Evolutionary conservation across 2,888 invertebrate genomes (phyloP), one percentile per base, ranked within the genome.

Genomic region (Cosmia trapezina): DNA sequence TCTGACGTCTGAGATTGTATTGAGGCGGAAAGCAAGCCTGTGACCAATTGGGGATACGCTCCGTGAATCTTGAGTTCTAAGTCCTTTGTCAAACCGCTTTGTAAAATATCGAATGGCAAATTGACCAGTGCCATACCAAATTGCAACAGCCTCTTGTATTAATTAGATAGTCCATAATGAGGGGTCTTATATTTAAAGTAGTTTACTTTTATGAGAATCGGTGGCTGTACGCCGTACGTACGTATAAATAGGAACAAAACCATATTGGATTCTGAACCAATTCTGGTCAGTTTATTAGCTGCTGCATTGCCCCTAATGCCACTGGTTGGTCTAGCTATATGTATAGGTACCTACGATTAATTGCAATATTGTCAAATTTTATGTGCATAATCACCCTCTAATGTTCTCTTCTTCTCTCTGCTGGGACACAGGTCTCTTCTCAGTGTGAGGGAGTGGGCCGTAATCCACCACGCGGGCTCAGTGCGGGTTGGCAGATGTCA

Each of bases 11-110:
- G 14, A 80, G 77, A 68, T 82, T 78, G 73, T 76, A 85, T 51
- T 88, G 83, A 86, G 80, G 87, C 90, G 88, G 89, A 89, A 88
- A 87, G 80, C 86, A 85, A 86, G 88, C 62, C 70, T 80, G 87
- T 88, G 86, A 88, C 89, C 81, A 89, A 91, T 88, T 72, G 12
- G 56, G 83, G 87, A 87, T 76, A 87, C 87, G 88, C 85, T 88
- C 77, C 69, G 82, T 77, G 84, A 83, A 83, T 78, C 68, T 73
- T 65, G 53, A 77, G 66, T 76, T 81, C 28, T 3, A 70, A 74
- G 76, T 75, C 65, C 73, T 74, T 67, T 65, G 83, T 79, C 53
- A 69, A 49, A 11, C 0, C 1, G n/a, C 2, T 49, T 49, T 72
- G 57, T 70, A n/a, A 64, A 67, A 54, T 70, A 45, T 11, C 19